Percentiles rank a stretch among this genome's conserved stretches.
phyloP scores from a whole-genome alignment of 1,140 invertebrate genomes.

The Drosophila rufa region DNA sequence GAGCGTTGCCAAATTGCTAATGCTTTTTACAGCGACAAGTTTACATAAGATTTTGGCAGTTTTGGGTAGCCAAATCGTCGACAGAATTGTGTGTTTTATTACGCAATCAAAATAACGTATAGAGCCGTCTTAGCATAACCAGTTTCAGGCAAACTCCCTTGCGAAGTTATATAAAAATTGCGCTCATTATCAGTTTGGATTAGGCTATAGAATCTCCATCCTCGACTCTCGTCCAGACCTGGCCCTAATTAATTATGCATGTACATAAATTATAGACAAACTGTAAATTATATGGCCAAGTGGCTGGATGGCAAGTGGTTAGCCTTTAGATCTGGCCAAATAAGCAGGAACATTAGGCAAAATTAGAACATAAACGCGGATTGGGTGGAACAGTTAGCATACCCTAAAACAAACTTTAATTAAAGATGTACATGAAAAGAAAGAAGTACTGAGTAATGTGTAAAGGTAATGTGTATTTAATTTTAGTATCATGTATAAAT shows the following conservation, averaged over 20 bases:
- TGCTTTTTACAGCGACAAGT: conserved; percentile 15
- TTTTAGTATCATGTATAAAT: too few relatives aligned
- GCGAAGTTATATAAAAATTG: conserved; percentile 73
- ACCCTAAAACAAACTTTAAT: background rate
- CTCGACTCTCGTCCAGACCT: conserved; percentile 6
- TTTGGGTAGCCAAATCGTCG: conserved; percentile 26
- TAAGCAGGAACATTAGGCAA: conserved; percentile 16
- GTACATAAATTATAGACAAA: conserved; percentile 68
- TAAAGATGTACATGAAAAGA: background rate
- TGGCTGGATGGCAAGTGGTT: conserved; percentile 49
- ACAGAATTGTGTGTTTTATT: conserved; percentile 46
- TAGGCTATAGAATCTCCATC: conserved; percentile 39
- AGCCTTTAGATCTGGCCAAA: conserved; percentile 42
- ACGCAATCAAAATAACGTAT: conserved; percentile 43
- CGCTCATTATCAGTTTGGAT: conserved; percentile 52
- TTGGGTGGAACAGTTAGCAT: background rate
- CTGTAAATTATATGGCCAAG: conserved; percentile 69
- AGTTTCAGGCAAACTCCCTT: conserved; percentile 30
- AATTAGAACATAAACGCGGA: conserved; percentile 12
- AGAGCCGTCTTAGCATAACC: conserved; percentile 20
- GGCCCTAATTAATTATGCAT: conserved; percentile 60
- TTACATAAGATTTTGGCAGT: conserved; percentile 28
- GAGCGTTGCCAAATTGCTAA: conserved; percentile 20
- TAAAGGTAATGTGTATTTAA: too few relatives aligned
- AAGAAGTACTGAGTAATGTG: too few relatives aligned